These are phyloP conservation scores for Loripinus fragilis DNA, from an alignment of 2,888 invertebrate genomes.

Conservation along the genomic window DNA sequence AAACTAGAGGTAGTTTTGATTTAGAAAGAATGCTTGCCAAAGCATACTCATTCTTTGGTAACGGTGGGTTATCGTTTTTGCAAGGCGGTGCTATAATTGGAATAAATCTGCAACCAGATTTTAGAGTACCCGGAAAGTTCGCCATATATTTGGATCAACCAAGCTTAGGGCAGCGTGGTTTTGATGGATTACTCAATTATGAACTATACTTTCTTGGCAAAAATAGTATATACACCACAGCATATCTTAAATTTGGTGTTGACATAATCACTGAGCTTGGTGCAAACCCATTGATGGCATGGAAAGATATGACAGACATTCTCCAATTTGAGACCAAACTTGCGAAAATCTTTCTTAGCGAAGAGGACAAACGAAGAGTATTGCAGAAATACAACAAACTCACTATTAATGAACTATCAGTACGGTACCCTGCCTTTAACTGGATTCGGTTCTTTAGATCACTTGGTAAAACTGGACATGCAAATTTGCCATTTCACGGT, in stretches of 20 bases:
- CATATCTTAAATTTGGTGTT: not conserved
- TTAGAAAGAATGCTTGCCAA: slow-evolving; percentile 12
- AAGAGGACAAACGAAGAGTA: slow-evolving; percentile 24
- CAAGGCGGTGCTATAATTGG: slow-evolving; percentile 4
- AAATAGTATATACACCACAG: not conserved
- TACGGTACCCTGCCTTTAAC: slow-evolving; percentile 34
- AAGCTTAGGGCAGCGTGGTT: not conserved
- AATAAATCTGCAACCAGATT: not conserved
- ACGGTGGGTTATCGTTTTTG: not conserved
- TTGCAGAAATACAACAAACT: slow-evolving; percentile 17
- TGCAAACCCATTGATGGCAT: not conserved
- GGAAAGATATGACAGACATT: slow-evolving; percentile 10
- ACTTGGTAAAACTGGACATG: not conserved
- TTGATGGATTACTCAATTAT: not conserved
- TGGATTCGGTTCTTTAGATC: slow-evolving; percentile 28
- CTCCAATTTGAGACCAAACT: not conserved
- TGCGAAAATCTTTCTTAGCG: not conserved
- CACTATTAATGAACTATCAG: slow-evolving; percentile 28
- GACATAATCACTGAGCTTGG: not conserved
- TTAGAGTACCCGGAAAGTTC: not conserved
- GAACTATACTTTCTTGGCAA: slow-evolving; percentile 13
- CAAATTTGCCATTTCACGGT: not conserved
- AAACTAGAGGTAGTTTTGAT: not conserved
- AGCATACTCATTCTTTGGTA: not conserved
- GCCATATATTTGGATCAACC: slow-evolving; percentile 11